phyloP scores from a whole-genome alignment of 30 jellyfish, hydroid and myxozoan genomes.

The Aurelia coerulea region DNA sequence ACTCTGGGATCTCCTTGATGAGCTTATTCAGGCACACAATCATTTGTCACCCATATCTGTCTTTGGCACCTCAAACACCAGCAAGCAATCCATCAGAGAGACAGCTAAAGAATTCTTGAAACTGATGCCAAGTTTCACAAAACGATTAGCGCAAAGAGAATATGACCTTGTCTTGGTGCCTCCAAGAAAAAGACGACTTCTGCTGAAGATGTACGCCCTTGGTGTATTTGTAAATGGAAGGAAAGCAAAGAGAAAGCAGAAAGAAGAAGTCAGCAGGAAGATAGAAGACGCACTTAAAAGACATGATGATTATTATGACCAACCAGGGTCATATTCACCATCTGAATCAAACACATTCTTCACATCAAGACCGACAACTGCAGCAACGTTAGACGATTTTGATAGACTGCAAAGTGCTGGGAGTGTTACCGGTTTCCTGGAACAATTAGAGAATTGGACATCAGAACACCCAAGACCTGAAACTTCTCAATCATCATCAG shows the following conservation, averaged over 20 bases:
- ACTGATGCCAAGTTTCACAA: slow-evolving; percentile 89
- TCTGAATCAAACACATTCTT: slow-evolving; percentile 52
- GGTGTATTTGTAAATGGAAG: slow-evolving; percentile 86
- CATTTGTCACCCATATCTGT: slow-evolving; percentile 86
- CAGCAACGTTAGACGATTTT: slow-evolving; percentile 66
- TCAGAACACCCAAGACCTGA: slow-evolving; percentile 70
- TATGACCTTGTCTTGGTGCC: slow-evolving; percentile 81
- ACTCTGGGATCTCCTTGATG: slow-evolving; percentile 95
- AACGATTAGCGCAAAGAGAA: slow-evolving; percentile 88
- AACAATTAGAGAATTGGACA: slow-evolving; percentile 77
- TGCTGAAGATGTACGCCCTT: slow-evolving; percentile 90
- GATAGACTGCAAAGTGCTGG: slow-evolving; percentile 75
- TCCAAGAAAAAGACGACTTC: slow-evolving; percentile 77
- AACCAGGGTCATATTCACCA: slow-evolving; percentile 40
- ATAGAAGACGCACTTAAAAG: slow-evolving; percentile 76
- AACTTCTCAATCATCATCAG: slow-evolving; percentile 46
- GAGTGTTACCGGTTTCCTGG: slow-evolving; percentile 77
- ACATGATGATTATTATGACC: slow-evolving; percentile 61
- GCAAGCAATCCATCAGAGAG: slow-evolving; percentile 76
- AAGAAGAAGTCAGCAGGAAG: slow-evolving; percentile 53
- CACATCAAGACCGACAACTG: slow-evolving; percentile 78
- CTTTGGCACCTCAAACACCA: slow-evolving; percentile 92
- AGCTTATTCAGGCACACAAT: slow-evolving; percentile 92
- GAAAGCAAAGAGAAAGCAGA: slow-evolving; percentile 47
- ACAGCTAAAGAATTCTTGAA: slow-evolving; percentile 88